Percentiles rank a stretch among this genome's conserved stretches.
phyloP scores from a whole-genome alignment of 2,113 vertebrate genomes.

The Hystrix brachyura region DNA sequence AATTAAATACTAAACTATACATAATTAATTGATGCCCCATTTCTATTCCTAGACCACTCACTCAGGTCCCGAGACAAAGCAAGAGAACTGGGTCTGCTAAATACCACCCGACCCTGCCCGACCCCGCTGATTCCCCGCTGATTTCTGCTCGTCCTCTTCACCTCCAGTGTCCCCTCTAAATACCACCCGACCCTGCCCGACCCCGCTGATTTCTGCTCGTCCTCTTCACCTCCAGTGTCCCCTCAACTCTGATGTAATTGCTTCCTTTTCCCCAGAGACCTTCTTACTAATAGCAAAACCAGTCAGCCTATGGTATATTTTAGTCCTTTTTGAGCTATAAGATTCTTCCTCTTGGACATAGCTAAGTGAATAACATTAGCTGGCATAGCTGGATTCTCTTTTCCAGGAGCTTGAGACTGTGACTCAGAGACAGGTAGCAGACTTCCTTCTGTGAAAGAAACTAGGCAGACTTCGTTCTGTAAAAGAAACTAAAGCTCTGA shows the following conservation, averaged over 20 bases:
- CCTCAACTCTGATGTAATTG: not conserved
- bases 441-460: not conserved
- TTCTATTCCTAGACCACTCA: not conserved
- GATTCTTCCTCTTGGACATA: not conserved
- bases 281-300: not conserved
- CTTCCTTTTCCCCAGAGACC: not conserved
- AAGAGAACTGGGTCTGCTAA: not conserved
- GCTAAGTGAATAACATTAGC: not conserved
- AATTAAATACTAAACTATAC: slow-evolving; percentile 58
- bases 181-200: too few relatives aligned
- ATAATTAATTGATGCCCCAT: slow-evolving; percentile 28
- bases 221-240: not conserved
- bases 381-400: not conserved
- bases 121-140: too few relatives aligned
- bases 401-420: slow-evolving; percentile 25
- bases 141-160: not conserved
- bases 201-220: not conserved
- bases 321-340: not conserved
- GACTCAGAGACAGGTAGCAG: slow-evolving; percentile 30
- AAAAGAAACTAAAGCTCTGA: not conserved
- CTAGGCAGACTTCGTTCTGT: not conserved
- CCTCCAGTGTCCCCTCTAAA: not conserved
- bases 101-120: not conserved
- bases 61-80: not conserved
- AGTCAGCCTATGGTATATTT: not conserved